A percentile compares a stretch with the other conserved stretches of the same genome.
Evolutionary conservation across 2,888 invertebrate species (phyloP).

Genomic region (Dryadula phaetusa): DNA sequence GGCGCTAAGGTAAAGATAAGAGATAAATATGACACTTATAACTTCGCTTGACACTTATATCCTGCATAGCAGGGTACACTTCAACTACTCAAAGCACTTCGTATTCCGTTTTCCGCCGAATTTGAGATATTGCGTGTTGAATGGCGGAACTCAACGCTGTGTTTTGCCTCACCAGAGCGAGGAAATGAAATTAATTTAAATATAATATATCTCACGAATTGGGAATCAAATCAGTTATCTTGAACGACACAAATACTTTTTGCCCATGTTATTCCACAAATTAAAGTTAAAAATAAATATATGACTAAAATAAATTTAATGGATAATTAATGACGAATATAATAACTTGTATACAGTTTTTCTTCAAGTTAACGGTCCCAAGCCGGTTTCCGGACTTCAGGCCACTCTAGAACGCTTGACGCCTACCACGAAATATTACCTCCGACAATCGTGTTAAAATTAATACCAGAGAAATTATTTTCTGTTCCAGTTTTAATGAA

Average conservation of each 20-base stretch:
- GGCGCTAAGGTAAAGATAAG: no score
- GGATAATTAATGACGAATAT: slow-evolving; percentile 8
- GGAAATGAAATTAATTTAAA: no score
- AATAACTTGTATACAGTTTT: slow-evolving; percentile 7
- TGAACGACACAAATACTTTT: no score
- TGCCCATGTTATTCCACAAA: background rate
- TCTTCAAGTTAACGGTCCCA: slow-evolving; percentile 1
- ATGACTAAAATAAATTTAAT: background rate
- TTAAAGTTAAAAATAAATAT: slow-evolving; percentile 5
- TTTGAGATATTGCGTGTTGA: background rate
- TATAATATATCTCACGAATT: no score
- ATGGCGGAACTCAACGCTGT: no score
- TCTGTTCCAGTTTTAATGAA: background rate
- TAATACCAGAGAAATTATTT: background rate
- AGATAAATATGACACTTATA: no score
- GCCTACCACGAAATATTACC: background rate
- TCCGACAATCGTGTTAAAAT: background rate
- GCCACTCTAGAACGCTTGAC: slow-evolving; percentile 12
- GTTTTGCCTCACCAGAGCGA: no score
- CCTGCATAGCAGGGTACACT: no score
- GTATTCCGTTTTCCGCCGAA: no score
- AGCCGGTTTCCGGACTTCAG: slow-evolving; percentile 6
- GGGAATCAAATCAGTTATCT: no score
- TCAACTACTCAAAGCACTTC: no score
- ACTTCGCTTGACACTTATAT: no score